A percentile compares a stretch with the other conserved stretches of the same genome.
phyloP scores from a whole-genome alignment of 2,888 invertebrate species.

The Abrostola tripartita region DNA sequence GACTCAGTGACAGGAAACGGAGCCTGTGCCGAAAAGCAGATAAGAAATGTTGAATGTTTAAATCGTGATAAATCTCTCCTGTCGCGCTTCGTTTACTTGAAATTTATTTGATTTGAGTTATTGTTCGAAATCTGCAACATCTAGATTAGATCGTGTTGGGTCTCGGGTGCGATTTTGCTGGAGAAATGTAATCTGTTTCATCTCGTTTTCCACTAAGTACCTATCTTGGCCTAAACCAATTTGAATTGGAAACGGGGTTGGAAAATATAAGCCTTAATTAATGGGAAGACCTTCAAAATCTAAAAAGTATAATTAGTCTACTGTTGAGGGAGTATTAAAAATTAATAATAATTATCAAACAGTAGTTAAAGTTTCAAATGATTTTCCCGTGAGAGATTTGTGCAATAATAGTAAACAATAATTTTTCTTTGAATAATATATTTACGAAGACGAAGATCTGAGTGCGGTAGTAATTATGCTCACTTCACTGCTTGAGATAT shows the following conservation, averaged over 20 bases:
- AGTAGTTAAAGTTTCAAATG: neutral
- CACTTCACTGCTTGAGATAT: conserved; percentile 27
- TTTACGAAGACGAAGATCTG: conserved; percentile 27
- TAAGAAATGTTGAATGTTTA: conserved; percentile 46
- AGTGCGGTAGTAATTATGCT: conserved; percentile 33
- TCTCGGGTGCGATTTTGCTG: conserved; percentile 10
- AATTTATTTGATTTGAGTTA: conserved; percentile 28
- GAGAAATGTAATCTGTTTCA: conserved; percentile 16
- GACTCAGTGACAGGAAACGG: conserved; percentile 36
- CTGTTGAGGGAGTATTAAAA: too few relatives aligned
- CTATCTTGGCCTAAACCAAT: neutral
- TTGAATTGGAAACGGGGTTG: neutral
- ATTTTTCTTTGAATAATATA: conserved; percentile 26
- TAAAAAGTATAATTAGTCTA: too few relatives aligned
- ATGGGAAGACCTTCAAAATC: too few relatives aligned
- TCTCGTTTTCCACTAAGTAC: conserved; percentile 2
- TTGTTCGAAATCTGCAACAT: conserved; percentile 21
- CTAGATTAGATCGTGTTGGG: conserved; percentile 17
- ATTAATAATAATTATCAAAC: too few relatives aligned
- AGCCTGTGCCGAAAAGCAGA: conserved; percentile 27
- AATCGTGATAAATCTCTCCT: conserved; percentile 40
- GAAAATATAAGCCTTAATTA: neutral
- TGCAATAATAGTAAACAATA: neutral
- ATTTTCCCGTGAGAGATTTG: neutral
- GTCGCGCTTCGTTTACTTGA: conserved; percentile 21